phyloP scores from a whole-genome alignment of 2,888 invertebrate genomes.

The Sepiola atlantica region DNA sequence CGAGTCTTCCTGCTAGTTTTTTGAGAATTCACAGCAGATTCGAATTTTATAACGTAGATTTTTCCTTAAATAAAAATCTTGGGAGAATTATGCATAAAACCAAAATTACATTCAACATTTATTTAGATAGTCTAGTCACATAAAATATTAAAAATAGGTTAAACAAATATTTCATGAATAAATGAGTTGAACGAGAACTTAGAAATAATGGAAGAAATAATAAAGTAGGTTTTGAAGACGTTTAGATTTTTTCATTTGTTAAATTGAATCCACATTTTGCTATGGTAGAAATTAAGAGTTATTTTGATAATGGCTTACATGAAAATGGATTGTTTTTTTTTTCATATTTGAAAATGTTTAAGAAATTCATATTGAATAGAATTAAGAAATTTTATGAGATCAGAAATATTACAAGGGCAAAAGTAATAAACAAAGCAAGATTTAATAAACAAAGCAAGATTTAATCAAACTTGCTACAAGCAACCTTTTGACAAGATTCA shows the following conservation, averaged over 20 bases:
- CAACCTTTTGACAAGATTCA: background rate
- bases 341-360: no score
- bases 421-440: background rate
- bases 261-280: no score
- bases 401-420: background rate
- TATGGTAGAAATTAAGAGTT: no score
- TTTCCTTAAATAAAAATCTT: background rate
- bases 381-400: background rate
- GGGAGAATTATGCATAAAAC: background rate
- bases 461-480: background rate
- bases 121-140: background rate
- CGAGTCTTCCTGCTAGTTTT: background rate
- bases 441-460: no score
- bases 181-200: background rate
- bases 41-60: background rate
- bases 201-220: background rate
- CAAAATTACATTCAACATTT: background rate
- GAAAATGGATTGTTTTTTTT: no score
- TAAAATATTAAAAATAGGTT: background rate
- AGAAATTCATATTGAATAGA: no score
- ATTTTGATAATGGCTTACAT: no score
- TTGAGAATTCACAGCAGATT: background rate
- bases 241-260: no score
- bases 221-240: background rate
- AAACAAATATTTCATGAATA: background rate